Evolutionary conservation across 2,113 vertebrate species (phyloP), one percentile per base, ranked within the genome.

Genomic region (Corythoichthys intestinalis): DNA sequence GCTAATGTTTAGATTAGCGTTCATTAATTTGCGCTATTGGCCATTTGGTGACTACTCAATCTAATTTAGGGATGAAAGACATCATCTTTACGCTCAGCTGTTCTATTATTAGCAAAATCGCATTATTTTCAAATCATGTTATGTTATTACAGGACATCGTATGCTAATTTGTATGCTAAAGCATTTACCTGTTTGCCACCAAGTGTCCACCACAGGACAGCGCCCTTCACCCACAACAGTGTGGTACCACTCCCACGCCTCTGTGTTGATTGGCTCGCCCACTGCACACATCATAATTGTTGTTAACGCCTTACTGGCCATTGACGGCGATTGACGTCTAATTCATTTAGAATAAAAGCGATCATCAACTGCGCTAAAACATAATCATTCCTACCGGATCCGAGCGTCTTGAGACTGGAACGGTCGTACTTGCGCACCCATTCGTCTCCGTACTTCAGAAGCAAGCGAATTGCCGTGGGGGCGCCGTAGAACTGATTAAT

Each of bases 401-500:
- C 92, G 0, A 94, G 93, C 10, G 85, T 87, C 85, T 87, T 92
- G 76, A 94, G 91, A 62, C 86, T 83, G 68, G 92, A 93, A 70
- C 91, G 88, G 76, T 94, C 85, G 0, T 94, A 92, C 66, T 93
- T 94, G 73, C 90, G 90, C 71, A 94, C 92, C 89, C 92, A 94
- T 15, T 93, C 69, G 49, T 94, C 81, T 0, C 93, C 87, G 0
- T 94, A 92, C 77, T 92, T 92, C 1, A 94, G 87, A 70, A 95
- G 90, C 59, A 94, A 85, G 68, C 91, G 91, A 71, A 95, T 93
- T 3, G 93, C 92, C 0, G 94, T 94, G 15, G 94, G 94, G 0
- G 93, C 92, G 1, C 92, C 92, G 0, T 94, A 94, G 79, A 95
- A 94, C 85, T 94, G 93, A 78, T 91, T 94, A 61, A 94, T 92